Evolutionary conservation across 2,888 invertebrate genomes (phyloP), one percentile per base, ranked within the genome.

Genomic region (Pristionchus fissidentatus): DNA sequence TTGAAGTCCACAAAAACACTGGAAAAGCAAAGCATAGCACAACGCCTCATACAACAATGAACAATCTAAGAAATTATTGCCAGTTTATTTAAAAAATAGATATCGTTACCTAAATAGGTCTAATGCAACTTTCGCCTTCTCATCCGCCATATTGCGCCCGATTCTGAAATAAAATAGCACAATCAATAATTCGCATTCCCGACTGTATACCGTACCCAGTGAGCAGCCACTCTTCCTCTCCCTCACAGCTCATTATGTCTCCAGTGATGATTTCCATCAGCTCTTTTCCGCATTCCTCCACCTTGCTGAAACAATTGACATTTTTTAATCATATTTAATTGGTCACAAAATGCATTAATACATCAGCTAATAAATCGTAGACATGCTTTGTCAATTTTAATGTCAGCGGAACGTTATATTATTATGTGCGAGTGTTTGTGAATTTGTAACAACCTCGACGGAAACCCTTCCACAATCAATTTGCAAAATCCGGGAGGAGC

Each of bases 91-190:
- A 32, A 66, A 66, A 8, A 3, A 35, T 0, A 15, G 2, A 66
- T 26, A 32, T 3, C 2, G 15, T 66, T 1, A 8, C 5, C 43
- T 3, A 7, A 77, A 32, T 22, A 41, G 7, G 29, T 32, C 1
- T 49, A 77, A 29, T 49, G 75, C 75, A 8, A 49, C 49, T 49
- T 77, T 77, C 49, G 75, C 75, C 49, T 41, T 49, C 3, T 29
- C 29, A 7, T 77, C 32, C 75, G 75, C 75, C 75, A 77, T 77
- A 26, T 77, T 77, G 26, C 75, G 46, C 0, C 75, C 75, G 75
- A 77, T 77, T 49, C 75, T 77, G 29, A 38, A 29, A 32, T 66
- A 19, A 38, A 41, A 26, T 19, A 41, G n/a, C 15, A 38, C 35
- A 41, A 22, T 66, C 66, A 66, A 41, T 66, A 3, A n/a, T 8